Percentiles rank a stretch among this genome's conserved stretches.
These are phyloP conservation scores for Strongylocentrotus purpuratus DNA, from an alignment of 35 echinoderm and acorn worm species.

Conservation along the genomic window DNA sequence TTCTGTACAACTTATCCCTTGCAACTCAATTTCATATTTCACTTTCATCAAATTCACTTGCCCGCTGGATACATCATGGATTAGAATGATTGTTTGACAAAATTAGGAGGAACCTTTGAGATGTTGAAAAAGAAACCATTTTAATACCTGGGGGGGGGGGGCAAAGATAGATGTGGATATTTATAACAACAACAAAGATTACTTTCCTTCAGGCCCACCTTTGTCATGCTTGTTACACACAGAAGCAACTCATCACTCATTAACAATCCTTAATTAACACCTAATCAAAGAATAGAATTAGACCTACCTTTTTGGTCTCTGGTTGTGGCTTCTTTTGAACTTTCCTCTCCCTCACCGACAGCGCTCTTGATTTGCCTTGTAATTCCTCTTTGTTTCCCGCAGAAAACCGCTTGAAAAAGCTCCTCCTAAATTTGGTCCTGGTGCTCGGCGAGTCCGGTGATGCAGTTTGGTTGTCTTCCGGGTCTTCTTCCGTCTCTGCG, in stretches of 20 bases:
- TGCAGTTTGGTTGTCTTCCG: neutral
- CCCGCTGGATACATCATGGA: too few relatives aligned
- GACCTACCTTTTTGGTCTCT: constrained; percentile 60
- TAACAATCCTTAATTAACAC: neutral
- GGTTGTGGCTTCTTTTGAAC: constrained; percentile 46
- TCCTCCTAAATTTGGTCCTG: constrained; percentile 26
- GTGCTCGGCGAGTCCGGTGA: constrained; percentile 35
- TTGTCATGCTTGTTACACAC: too few relatives aligned
- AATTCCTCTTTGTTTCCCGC: constrained; percentile 60
- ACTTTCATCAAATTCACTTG: too few relatives aligned
- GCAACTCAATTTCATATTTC: too few relatives aligned
- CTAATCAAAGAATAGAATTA: neutral
- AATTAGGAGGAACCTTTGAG: too few relatives aligned
- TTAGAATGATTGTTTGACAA: too few relatives aligned
- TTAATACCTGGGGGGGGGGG: too few relatives aligned
- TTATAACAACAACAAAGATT: too few relatives aligned
- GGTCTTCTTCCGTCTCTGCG: neutral
- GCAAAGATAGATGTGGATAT: too few relatives aligned
- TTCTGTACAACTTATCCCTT: too few relatives aligned
- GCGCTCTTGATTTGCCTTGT: constrained; percentile 38
- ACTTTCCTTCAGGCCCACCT: too few relatives aligned
- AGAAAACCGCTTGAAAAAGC: constrained; percentile 64
- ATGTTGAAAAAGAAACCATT: too few relatives aligned
- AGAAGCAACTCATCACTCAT: neutral
- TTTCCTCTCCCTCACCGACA: constrained; percentile 56